Evolutionary conservation across 2,888 invertebrate genomes (phyloP).

Genomic region (Amblyteles armatorius): DNA sequence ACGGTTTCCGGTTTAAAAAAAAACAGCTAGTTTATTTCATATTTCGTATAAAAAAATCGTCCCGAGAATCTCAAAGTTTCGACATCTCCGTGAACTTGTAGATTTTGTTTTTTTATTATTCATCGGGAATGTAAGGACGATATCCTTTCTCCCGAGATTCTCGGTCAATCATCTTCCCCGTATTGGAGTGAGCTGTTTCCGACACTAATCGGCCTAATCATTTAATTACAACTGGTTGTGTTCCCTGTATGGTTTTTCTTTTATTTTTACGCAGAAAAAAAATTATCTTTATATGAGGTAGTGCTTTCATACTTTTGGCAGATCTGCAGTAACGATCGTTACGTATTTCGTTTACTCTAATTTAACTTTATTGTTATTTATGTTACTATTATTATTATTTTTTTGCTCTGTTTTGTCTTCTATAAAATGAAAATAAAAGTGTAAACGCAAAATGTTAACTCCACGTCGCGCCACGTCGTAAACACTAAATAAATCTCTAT

Average conservation of each 20-base stretch:
- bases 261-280: conserved; percentile 15
- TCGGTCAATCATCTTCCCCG: conserved; percentile 36
- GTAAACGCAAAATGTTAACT: conserved; percentile 44
- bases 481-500: conserved; percentile 82
- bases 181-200: conserved; percentile 48
- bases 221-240: conserved; percentile 54
- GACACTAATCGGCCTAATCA: conserved; percentile 48
- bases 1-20: conserved; percentile 55
- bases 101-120: conserved; percentile 1
- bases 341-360: conserved; percentile 44
- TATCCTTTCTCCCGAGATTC: conserved; percentile 42
- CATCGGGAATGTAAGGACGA: conserved; percentile 1
- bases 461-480: conserved; percentile 71
- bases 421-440: conserved; percentile 33
- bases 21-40: conserved; percentile 38
- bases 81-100: conserved; percentile 6
- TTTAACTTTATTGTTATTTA: conserved; percentile 27
- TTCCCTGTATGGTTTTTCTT: conserved; percentile 57
- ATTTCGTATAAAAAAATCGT: conserved; percentile 35
- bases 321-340: conserved; percentile 63
- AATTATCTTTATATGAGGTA: conserved; percentile 76
- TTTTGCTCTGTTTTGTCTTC: conserved; percentile 17
- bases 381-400: conserved; percentile 27
- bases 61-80: conserved; percentile 50
- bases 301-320: conserved; percentile 79